phyloP scores from a whole-genome alignment of 2,888 invertebrate genomes.

The Chaetogeoica ovagalla region DNA sequence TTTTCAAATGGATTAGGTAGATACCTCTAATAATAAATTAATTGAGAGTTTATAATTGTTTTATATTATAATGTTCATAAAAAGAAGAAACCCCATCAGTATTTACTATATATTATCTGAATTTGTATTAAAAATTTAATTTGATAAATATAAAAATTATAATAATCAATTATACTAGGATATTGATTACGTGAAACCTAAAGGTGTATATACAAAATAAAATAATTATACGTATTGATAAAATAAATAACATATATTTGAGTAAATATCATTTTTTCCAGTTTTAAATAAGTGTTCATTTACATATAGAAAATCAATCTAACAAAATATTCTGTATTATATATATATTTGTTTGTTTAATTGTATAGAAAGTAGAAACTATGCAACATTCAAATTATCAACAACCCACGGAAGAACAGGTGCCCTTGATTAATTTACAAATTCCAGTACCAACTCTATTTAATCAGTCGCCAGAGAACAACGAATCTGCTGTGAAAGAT shows the following conservation, averaged over 20 bases:
- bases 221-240: too few species aligned
- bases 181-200: too few species aligned
- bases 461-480: not conserved
- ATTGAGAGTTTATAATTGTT: not conserved
- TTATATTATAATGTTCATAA: not conserved
- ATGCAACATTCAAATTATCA: not conserved
- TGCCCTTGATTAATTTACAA: not conserved
- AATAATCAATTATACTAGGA: too few species aligned
- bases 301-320: not conserved
- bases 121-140: too few species aligned
- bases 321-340: not conserved
- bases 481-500: not conserved
- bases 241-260: not conserved
- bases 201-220: too few species aligned
- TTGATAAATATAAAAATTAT: too few species aligned
- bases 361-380: not conserved
- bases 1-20: not conserved
- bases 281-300: not conserved
- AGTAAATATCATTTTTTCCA: not conserved
- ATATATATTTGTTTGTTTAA: not conserved
- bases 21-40: too few species aligned
- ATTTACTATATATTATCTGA: too few species aligned
- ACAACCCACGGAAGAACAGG: not conserved
- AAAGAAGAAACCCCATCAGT: too few species aligned
- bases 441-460: not conserved